Percentiles rank a stretch among this genome's conserved stretches.
phyloP scores from a whole-genome alignment of 92 coral and sea anemone genomes.

The Actinernus sp. region DNA sequence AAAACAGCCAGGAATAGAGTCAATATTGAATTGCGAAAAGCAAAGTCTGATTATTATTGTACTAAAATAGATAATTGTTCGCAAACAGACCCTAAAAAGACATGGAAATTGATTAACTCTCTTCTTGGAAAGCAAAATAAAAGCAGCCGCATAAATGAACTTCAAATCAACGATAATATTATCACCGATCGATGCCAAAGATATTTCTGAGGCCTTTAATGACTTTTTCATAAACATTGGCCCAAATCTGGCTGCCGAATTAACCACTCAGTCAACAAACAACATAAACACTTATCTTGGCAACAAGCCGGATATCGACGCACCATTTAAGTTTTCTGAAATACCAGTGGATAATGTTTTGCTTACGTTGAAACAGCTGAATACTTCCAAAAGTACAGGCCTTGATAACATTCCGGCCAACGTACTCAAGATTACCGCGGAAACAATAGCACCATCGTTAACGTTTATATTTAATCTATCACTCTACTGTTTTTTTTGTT shows the following conservation, averaged over 20 bases:
- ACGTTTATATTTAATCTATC: slow-evolving; percentile 7
- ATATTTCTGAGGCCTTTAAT: slow-evolving; percentile 34
- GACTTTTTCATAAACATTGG: slow-evolving; percentile 49
- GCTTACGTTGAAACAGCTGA: slow-evolving; percentile 7
- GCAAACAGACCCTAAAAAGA: neutral
- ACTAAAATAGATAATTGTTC: slow-evolving; percentile 30
- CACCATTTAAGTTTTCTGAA: too few species aligned
- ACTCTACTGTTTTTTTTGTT: slow-evolving; percentile 7
- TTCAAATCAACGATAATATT: slow-evolving; percentile 13
- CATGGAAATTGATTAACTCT: slow-evolving; percentile 3
- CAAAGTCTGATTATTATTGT: slow-evolving; percentile 29
- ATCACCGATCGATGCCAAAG: slow-evolving; percentile 20
- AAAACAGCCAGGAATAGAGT: slow-evolving; percentile 38
- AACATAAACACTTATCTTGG: too few species aligned
- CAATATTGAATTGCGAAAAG: slow-evolving; percentile 24
- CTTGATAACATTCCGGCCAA: slow-evolving; percentile 18
- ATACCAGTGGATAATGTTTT: too few species aligned
- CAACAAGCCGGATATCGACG: too few species aligned
- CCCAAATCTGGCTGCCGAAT: slow-evolving; percentile 19
- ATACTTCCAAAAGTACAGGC: slow-evolving; percentile 25
- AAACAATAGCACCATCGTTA: slow-evolving; percentile 11
- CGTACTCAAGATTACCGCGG: slow-evolving; percentile 5
- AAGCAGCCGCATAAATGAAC: slow-evolving; percentile 1
- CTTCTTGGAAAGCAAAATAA: slow-evolving; percentile 20
- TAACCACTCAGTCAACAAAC: too few species aligned